Base-by-base conservation (phyloP, 1,140 invertebrate species). In the Metaphire vulgaris region DNA sequence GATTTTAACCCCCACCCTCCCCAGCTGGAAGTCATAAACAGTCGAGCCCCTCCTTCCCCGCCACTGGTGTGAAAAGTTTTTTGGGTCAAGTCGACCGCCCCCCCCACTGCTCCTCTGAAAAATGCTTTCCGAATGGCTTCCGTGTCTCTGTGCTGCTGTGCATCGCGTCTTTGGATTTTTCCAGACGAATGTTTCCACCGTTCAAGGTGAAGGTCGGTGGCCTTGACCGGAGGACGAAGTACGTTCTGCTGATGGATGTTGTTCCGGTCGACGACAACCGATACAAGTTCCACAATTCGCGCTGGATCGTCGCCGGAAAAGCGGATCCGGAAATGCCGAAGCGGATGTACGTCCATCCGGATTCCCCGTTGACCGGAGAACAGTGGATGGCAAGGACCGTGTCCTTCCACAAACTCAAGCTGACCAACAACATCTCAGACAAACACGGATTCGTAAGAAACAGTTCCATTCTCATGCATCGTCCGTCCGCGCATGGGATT, bases 261-360 rank as follows among this genome's bases (percentile, higher is more conserved):
- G 94, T 97, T 74, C 93, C 95, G 28, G 94, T 94, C 68, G 95
- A 97, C 86, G 95, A 97, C 90, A 97, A 95, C 90, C 80, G 88
- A 28, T 97, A 97, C 90, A 97, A 97, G 88, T 98, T 97, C 88
- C 95, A 98, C 89, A 97, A 97, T 91, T 96, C 94, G 88, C 92
- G 95, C 83, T 96, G 94, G 92, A 90, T 91, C 2, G 90, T 91
- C 1, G 95, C 96, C 33, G 93, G 93, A 0, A 90, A 91, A 34
- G 93, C 93, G 0, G 93, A 95, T 79, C 92, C 92, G 0, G 92
- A 94, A 82, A 98, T 98, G 96, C 96, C 96, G 78, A 98, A 98
- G 88, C 86, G 92, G 14, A 88, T 93, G 79, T 94, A 92, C 86
- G 83, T 93, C 74, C 94, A 96, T 87, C 93, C 93, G 0, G 92